Conservation (phyloP, 2,113 vertebrate genomes). For the Micronycteris hirsuta region DNA sequence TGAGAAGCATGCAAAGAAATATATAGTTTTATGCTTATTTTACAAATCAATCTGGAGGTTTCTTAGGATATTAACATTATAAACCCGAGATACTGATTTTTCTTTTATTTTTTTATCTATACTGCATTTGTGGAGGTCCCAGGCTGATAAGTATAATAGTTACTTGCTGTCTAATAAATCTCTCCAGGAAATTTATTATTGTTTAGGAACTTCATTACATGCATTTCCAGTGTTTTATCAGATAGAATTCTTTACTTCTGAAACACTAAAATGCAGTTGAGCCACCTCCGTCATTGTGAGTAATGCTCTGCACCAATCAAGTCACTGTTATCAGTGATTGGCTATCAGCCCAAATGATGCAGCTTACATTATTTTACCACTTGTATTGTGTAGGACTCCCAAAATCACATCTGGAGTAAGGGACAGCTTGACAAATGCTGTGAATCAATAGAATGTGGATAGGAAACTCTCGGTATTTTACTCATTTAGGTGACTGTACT, state of each 20-base stretch:
- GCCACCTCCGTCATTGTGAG: background rate
- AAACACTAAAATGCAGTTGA: background rate
- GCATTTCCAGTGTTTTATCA: background rate
- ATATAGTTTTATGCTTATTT: background rate
- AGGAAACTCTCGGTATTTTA: slow-evolving; percentile 54
- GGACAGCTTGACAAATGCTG: background rate
- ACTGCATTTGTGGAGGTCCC: background rate
- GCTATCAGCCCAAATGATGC: background rate
- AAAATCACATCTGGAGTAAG: background rate
- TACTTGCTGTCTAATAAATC: slow-evolving; percentile 18
- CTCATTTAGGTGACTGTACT: background rate
- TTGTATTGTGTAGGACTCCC: background rate
- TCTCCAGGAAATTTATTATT: background rate
- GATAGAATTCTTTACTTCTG: background rate
- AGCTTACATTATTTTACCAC: background rate
- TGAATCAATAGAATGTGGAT: slow-evolving; percentile 25
- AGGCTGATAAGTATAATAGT: background rate
- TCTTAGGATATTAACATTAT: background rate
- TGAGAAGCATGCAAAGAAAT: background rate
- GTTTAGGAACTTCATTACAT: background rate
- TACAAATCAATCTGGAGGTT: background rate
- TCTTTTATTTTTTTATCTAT: background rate
- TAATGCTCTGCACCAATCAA: background rate
- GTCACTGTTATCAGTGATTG: background rate
- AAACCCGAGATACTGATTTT: background rate